Conservation (phyloP, 2,797 vertebrate genomes). For the Silurus aristotelis region DNA sequence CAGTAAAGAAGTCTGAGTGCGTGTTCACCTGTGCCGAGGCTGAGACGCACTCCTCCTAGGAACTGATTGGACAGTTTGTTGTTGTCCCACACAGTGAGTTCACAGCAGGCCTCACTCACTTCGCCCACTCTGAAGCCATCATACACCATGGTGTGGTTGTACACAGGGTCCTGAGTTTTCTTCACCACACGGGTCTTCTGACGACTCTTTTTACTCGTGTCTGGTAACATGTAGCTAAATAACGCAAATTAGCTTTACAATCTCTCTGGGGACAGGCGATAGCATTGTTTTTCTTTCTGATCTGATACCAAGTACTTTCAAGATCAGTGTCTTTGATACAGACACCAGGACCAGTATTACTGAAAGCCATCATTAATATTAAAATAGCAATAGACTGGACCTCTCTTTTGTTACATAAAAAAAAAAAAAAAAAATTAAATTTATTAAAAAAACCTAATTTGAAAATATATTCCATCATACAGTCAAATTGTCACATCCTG, state of each 20-base stretch:
- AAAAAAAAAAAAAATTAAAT: too few relatives aligned
- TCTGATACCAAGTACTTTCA: too few relatives aligned
- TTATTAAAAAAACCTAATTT: too few relatives aligned
- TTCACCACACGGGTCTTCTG: constrained; percentile 63
- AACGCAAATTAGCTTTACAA: not conserved
- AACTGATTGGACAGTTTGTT: constrained; percentile 64
- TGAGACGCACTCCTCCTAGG: constrained; percentile 58
- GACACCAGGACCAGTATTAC: too few relatives aligned
- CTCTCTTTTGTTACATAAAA: too few relatives aligned
- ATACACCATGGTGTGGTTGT: constrained; percentile 66
- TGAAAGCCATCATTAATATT: too few relatives aligned
- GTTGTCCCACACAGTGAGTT: constrained; percentile 62
- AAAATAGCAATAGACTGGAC: too few relatives aligned
- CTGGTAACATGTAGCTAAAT: constrained; percentile 62
- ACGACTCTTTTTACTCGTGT: constrained; percentile 63
- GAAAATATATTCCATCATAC: too few relatives aligned
- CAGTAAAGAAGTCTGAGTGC: too few relatives aligned
- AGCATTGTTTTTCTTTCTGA: too few relatives aligned
- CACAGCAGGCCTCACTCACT: constrained; percentile 61
- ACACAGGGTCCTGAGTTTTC: constrained; percentile 56
- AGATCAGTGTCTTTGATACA: too few relatives aligned
- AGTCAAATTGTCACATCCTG: too few relatives aligned
- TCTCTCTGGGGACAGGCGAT: not conserved
- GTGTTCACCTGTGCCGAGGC: constrained; percentile 56
- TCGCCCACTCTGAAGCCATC: constrained; percentile 60